phyloP scores from a whole-genome alignment of 2,113 vertebrate genomes.

The Polyodon spathula region DNA sequence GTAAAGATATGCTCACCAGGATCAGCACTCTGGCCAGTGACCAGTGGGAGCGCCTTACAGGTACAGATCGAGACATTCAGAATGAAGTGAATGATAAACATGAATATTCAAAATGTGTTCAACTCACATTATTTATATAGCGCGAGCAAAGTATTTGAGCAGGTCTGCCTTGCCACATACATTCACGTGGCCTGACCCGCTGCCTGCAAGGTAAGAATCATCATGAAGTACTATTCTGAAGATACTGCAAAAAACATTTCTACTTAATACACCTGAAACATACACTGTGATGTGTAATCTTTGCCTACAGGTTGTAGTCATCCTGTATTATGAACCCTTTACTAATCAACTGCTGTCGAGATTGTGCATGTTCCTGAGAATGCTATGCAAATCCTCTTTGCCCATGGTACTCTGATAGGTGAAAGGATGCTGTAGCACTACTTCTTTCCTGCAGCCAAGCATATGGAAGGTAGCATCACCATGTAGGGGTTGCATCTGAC shows the following conservation, averaged over 20 bases:
- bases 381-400: slow-evolving; percentile 1
- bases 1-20: too few species aligned
- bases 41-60: too few species aligned
- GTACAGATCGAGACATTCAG: too few species aligned
- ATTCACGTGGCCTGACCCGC: too few species aligned
- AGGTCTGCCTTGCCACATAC: too few species aligned
- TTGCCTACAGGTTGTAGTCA: not conserved
- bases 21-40: too few species aligned
- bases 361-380: slow-evolving; percentile 2
- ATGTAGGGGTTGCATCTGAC: not conserved
- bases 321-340: slow-evolving; percentile 1
- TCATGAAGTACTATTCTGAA: too few species aligned
- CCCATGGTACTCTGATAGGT: not conserved
- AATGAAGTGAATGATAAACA: too few species aligned
- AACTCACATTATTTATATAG: not conserved
- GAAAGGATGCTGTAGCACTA: not conserved
- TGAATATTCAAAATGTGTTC: not conserved
- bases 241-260: too few species aligned
- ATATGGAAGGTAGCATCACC: not conserved
- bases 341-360: slow-evolving; percentile 4
- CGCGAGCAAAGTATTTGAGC: too few species aligned
- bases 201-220: too few species aligned
- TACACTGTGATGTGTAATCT: not conserved
- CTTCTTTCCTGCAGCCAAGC: not conserved
- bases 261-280: too few species aligned